A percentile compares a stretch with the other conserved stretches of the same genome.
Evolutionary conservation across 2,888 invertebrate genomes (phyloP).

Genomic region (Diarsia rubi): DNA sequence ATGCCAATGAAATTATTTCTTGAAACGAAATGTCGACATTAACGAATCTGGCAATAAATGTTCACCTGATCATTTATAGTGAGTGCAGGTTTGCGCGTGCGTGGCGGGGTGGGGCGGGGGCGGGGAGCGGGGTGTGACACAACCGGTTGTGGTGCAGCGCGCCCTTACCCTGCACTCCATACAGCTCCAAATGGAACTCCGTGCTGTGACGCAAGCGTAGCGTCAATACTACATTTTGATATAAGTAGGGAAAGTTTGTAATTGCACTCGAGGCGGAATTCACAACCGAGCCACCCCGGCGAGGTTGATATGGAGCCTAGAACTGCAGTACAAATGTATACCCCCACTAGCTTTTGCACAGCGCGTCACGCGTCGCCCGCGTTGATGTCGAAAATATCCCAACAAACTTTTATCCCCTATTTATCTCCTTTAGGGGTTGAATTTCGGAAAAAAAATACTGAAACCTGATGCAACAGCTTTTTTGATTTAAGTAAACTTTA

Average conservation of each 20-base stretch:
- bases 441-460: too few species aligned
- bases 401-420: too few species aligned
- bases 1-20: slow-evolving; percentile 4
- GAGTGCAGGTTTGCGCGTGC: slow-evolving; percentile 46
- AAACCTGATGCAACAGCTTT: slow-evolving; percentile 60
- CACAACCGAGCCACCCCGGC: too few species aligned
- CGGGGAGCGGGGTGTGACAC: slow-evolving; percentile 54
- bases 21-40: slow-evolving; percentile 28
- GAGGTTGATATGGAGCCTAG: too few species aligned
- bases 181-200: slow-evolving; percentile 56
- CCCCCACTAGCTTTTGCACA: too few species aligned
- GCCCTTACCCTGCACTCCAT: slow-evolving; percentile 64
- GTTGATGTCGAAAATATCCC: too few species aligned
- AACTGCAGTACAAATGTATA: too few species aligned
- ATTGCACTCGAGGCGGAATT: too few species aligned
- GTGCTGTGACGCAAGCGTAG: slow-evolving; percentile 50
- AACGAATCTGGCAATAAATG: slow-evolving; percentile 47
- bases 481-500: slow-evolving; percentile 13
- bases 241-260: too few species aligned
- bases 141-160: slow-evolving; percentile 72
- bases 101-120: slow-evolving; percentile 30
- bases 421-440: too few species aligned
- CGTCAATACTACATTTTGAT: slow-evolving; percentile 63
- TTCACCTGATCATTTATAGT: slow-evolving; percentile 73
- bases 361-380: too few species aligned